A percentile compares a stretch with the other conserved stretches of the same genome.
Conservation (phyloP, 2,113 vertebrate species). For the Pterocles gutturalis region DNA sequence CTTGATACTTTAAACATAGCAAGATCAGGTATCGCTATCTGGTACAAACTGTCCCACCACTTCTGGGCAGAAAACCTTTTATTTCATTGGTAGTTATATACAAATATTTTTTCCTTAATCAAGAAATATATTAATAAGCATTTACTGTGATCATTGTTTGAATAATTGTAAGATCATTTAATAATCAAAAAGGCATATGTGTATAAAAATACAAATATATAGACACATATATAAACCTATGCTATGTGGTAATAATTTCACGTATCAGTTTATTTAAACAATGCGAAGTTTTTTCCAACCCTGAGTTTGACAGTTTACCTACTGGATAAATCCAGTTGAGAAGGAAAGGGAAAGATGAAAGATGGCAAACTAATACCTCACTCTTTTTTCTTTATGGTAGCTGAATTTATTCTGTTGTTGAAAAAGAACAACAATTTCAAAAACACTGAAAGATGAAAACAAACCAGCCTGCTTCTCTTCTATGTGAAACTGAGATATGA, state of each 20-base stretch:
- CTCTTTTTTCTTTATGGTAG: not conserved
- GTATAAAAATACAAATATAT: not conserved
- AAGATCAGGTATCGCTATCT: not conserved
- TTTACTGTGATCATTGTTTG: fast-evolving
- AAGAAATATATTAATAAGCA: not conserved
- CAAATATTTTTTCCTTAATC: not conserved
- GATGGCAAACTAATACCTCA: not conserved
- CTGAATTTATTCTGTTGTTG: not conserved
- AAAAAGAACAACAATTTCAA: not conserved
- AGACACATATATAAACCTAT: fast-evolving
- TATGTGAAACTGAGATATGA: not conserved
- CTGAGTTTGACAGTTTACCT: not conserved
- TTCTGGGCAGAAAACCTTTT: not conserved
- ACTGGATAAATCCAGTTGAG: not conserved
- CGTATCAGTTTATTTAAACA: not conserved
- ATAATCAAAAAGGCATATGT: fast-evolving
- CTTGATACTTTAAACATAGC: not conserved
- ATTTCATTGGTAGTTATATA: not conserved
- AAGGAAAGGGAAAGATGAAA: not conserved
- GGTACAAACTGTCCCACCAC: not conserved
- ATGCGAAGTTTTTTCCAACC: not conserved
- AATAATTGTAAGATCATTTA: not conserved
- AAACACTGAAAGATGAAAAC: not conserved
- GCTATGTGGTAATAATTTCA: not conserved
- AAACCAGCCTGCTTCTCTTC: not conserved